Evolutionary conservation across 2,797 vertebrate species (phyloP).

Genomic region (Hafferia zeledoni): DNA sequence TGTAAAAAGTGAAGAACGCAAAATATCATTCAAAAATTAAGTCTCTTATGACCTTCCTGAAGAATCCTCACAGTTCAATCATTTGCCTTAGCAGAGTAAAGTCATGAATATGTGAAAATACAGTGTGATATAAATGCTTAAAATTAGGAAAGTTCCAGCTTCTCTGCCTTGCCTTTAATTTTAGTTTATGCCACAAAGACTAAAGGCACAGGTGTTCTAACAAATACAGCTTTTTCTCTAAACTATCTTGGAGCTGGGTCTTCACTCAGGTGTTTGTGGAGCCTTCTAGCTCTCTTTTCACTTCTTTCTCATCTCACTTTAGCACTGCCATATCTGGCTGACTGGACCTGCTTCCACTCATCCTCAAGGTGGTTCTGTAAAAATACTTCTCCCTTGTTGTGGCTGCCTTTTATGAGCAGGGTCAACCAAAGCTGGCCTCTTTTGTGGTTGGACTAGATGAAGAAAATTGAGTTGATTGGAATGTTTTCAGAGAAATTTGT

Average conservation of each 20-base stretch:
- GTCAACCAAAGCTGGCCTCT: neutral
- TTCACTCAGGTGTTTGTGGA: neutral
- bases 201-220: neutral
- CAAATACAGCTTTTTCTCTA: neutral
- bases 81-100: neutral
- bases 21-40: neutral
- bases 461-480: neutral
- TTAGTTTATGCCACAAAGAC: neutral
- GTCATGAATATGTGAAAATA: neutral
- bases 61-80: neutral
- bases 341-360: neutral
- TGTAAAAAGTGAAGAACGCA: rapidly evolving
- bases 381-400: neutral
- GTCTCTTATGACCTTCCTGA: neutral
- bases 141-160: neutral
- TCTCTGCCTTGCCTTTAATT: neutral
- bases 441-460: neutral
- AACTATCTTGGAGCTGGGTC: neutral
- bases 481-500: neutral
- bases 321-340: neutral
- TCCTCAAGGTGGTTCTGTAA: neutral
- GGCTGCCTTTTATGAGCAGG: neutral
- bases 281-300: neutral
- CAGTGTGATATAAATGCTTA: neutral
- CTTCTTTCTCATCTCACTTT: neutral